phyloP scores from a whole-genome alignment of 2,797 vertebrate genomes.

The Callimico goeldii region DNA sequence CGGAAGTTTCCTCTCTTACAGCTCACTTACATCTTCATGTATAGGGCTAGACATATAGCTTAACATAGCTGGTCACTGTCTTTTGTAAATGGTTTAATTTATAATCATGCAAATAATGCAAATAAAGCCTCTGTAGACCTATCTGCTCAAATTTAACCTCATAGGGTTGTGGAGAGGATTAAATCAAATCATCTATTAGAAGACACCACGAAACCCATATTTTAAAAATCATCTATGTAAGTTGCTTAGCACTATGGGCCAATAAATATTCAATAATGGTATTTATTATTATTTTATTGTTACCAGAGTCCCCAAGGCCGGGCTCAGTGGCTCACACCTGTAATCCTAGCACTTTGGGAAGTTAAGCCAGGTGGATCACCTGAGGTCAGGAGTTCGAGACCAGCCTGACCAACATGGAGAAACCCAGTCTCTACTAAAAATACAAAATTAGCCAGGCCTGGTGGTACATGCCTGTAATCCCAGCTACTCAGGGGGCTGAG shows the following conservation, averaged over 20 bases:
- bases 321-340: no score
- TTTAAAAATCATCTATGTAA: background rate
- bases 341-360: no score
- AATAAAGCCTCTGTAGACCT: slow-evolving; percentile 29
- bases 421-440: no score
- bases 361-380: no score
- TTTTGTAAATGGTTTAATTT: slow-evolving; percentile 5
- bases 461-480: no score
- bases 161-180: background rate
- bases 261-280: slow-evolving; percentile 33
- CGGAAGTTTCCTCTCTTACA: background rate
- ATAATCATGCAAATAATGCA: slow-evolving; percentile 6
- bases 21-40: background rate
- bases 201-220: background rate
- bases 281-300: slow-evolving; percentile 47
- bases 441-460: no score
- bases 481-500: no score
- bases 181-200: background rate
- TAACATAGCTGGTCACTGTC: background rate
- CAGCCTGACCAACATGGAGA: no score
- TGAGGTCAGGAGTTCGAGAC: no score
- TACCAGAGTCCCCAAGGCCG: background rate
- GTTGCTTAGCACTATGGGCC: background rate
- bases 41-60: background rate
- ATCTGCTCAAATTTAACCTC: slow-evolving; percentile 11